Base-by-base conservation (phyloP, 2,888 invertebrate species). In the Ophioninae sp. region DNA sequence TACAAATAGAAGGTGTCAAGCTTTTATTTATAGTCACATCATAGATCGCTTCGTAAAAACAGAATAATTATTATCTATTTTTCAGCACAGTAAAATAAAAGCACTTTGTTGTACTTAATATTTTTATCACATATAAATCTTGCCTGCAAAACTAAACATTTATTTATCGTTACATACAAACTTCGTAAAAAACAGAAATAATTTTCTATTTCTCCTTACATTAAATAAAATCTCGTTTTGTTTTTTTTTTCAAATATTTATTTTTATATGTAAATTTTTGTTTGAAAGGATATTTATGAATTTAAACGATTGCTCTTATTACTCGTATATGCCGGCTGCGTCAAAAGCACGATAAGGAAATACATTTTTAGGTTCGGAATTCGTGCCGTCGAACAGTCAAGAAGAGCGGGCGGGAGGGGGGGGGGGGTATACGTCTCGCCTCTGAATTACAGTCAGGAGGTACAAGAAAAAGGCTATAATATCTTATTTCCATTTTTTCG, bases 391-490 rank as follows among this genome's bases (percentile, higher is more conserved):
- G 22, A 59, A 10, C 9, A 59, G 22, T 2, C 39, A 1, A 10
- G 17, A 13, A 17, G 13, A 10, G 13, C 44, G 22, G 17, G 7
- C n/a, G 3, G n/a, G 23, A 17, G 44, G 22, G 22, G 61, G 17
- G 0, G 20, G 13, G 39, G 10, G n/a, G 44, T 30, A 5, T 63
- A 20, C 41, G 64, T 37, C 64, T 64, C 44, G 41, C 51, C 30
- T 23, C 44, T 20, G 51, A 74, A 63, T 64, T 37, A 37, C 44
- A 56, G 41, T 76, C 67, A 67, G 67, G 76, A 51, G 76, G 39
- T 67, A 30, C 56, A 30, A 20, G 22, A n/a, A 74, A 64, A 74
- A 63, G 51, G 23, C 51, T 67, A 75, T 67, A 20, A 7, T 44
- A 9, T 51, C 39, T 68, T n/a, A 30, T 30, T 30, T 30, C 30